Evolutionary conservation across 2,797 vertebrate genomes (phyloP).

Genomic region (Heteromormyrus szaboi): DNA sequence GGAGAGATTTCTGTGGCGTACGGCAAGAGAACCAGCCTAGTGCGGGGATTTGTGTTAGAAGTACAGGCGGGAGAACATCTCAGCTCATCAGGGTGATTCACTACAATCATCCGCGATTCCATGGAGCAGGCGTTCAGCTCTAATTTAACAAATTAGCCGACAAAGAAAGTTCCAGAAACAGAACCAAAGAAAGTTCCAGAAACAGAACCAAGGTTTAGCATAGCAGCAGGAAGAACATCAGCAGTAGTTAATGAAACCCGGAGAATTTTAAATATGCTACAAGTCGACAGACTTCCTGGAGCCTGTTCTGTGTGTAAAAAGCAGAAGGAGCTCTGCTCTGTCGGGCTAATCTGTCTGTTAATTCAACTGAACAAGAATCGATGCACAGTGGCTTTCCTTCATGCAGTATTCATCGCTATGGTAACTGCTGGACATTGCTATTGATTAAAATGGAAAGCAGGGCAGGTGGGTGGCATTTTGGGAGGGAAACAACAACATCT

Average conservation of each 20-base stretch:
- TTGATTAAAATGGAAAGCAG: not conserved
- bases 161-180: not conserved
- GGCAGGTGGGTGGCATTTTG: not conserved
- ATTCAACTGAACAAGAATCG: not conserved
- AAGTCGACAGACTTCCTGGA: not conserved
- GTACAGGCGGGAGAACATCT: not conserved
- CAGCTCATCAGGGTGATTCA: not conserved
- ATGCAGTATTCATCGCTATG: not conserved
- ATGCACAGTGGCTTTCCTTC: not conserved
- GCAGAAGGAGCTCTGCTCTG: not conserved
- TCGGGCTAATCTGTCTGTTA: not conserved
- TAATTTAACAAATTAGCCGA: not conserved
- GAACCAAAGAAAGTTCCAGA: not conserved
- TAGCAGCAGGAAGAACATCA: not conserved
- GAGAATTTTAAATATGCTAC: not conserved
- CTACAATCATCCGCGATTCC: not conserved
- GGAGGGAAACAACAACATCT: not conserved
- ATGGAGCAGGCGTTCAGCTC: not conserved
- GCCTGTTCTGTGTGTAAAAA: not conserved
- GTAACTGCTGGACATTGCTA: not conserved
- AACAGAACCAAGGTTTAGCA: not conserved
- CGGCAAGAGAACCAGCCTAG: not conserved
- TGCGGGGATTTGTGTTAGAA: not conserved
- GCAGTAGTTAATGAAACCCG: not conserved
- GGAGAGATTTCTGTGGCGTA: not conserved